Base-by-base conservation (phyloP, 2,797 vertebrate genomes). In the Darevskia nairensis region DNA sequence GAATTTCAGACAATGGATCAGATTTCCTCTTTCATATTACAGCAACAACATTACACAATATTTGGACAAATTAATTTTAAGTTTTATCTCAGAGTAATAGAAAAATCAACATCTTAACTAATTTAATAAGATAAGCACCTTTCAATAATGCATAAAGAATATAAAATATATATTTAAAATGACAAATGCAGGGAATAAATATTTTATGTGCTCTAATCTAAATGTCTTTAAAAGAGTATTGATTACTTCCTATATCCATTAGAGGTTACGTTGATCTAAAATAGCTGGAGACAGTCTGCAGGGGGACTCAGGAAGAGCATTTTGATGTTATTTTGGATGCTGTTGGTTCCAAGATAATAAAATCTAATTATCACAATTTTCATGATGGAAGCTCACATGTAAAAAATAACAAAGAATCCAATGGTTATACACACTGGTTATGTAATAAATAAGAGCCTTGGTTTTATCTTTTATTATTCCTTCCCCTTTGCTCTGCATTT, bases 161-260 rank as follows among this genome's bases (percentile, higher is more conserved):
- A 88, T 93, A 94, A 92, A 94, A 94, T 69, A 93, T 88, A 92
- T 90, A 89, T 94, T 95, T 95, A 92, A 94, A 94, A 95, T 39
- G 92, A 95, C 89, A 95, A 95, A 96, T 87, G 95, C 66, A 94
- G 93, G 90, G 85, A 85, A 96, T 98, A 95, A 98, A 98, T 98
- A 97, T 97, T 98, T 98, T 86, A 99, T 97, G 92, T 32, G 78
- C 89, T 91, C 89, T 88, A 91, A 92, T 95, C 95, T 94, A 96
- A 94, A 96, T 96, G 91, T 95, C 97, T 97, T 97, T 64, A 95
- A 96, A 55, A 94, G 95, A 96, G 91, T 97, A 98, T 98, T 96
- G 98, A 98, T 98, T 94, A 93, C 94, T 95, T 93, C 96, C 96
- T 93, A 96, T 96, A 97, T 92, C 97, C 97, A 97, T 97, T 97